Conservation (phyloP, 2,797 vertebrate species). For the Hippoglossus hippoglossus region DNA sequence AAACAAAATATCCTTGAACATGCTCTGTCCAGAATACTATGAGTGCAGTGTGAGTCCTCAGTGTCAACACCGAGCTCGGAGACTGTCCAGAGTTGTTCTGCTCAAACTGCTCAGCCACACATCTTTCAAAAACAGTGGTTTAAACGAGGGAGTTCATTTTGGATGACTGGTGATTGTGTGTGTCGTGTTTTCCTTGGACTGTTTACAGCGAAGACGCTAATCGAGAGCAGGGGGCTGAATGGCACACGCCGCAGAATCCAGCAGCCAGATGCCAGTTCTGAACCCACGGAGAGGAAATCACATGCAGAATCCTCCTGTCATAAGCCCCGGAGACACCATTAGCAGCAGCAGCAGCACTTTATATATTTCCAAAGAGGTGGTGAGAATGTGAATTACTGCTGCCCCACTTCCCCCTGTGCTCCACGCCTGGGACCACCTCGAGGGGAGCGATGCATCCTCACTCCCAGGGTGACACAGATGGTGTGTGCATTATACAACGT, state of each 20-base stretch:
- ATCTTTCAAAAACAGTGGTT: not conserved
- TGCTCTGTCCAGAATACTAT: not conserved
- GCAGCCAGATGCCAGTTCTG: constrained; percentile 6
- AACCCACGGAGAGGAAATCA: constrained; percentile 4
- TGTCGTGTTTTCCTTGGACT: not conserved
- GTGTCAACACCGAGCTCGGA: not conserved
- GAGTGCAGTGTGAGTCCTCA: not conserved
- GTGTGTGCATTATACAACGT: constrained; percentile 56
- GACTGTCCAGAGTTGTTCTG: no score
- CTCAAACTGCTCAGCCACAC: not conserved
- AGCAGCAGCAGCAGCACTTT: constrained; percentile 27
- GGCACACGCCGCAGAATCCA: not conserved
- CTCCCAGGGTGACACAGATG: constrained; percentile 58
- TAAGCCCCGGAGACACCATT: constrained; percentile 48
- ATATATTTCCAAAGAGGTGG: constrained; percentile 55
- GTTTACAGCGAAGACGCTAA: not conserved
- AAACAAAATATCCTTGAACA: constrained; percentile 12
- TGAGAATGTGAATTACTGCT: constrained; percentile 71
- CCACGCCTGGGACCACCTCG: constrained; percentile 48
- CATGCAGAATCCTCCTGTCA: not conserved
- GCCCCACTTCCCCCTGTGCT: constrained; percentile 65
- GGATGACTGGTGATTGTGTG: not conserved
- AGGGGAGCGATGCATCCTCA: constrained; percentile 36
- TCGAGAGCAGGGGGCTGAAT: not conserved
- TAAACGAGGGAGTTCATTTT: not conserved